Base-by-base conservation (phyloP, 2,888 invertebrate genomes). In the Elgonia sp. region DNA sequence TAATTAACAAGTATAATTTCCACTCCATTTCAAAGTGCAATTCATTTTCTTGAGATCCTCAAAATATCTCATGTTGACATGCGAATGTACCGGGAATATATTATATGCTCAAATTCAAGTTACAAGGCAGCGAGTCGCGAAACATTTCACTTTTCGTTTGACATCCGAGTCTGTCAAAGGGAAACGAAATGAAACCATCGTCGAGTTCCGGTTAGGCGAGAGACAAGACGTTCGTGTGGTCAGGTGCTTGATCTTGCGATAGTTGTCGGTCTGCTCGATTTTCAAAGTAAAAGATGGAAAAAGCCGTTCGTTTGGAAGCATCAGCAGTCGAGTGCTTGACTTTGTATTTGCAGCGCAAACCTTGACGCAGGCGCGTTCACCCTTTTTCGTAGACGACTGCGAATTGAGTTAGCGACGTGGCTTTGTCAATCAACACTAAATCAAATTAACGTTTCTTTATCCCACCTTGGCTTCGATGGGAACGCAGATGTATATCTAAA, bases 371-470 rank as follows among this genome's bases (percentile, higher is more conserved):
- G 84, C 86, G 88, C 84, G 55, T 65, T 16, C 86, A 81, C 86
- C 70, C 75, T 81, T 79, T 82, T 79, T 83, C 83, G 70, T 69
- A 79, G 79, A 86, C 76, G 76, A 55, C 80, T 75, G 86, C 65
- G 83, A 88, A 92, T 92, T 91, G 91, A 91, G 91, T 92, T 90
- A 91, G 86, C 86, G 72, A 84, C 88, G 88, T 79, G 89, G 89
- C 86, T 89, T 89, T 86, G 89, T 86, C 86, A 89, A 89, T 89
- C 89, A 88, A 76, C 86, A 57, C 65, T 67, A 65, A 84, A 91
- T 92, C 91, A 89, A 90, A 92, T 92, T 92, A 91, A 91, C 92
- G 90, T 91, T 90, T 87, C 89, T 86, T 86, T 86, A 62, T 82
- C 76, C 72, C 86, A 67, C 79, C 77, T 84, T 53, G 72, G n/a